Conservation (phyloP, 1,140 invertebrate genomes). For the Drosophila bifasciata region DNA sequence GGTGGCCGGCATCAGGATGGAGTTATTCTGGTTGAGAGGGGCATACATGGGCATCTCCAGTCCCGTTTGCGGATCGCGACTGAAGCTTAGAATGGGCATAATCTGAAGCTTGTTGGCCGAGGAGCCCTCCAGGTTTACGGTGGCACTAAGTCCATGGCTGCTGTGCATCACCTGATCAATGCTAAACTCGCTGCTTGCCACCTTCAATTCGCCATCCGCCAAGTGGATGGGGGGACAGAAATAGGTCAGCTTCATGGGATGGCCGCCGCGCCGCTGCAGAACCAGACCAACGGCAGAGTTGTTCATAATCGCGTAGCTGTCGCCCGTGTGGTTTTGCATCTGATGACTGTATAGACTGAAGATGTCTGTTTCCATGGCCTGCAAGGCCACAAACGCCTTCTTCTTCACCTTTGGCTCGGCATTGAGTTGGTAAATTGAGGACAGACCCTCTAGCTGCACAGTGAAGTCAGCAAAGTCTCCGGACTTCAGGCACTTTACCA, state of each 20-base stretch:
- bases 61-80: slow-evolving; percentile 89
- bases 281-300: slow-evolving; percentile 95
- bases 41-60: slow-evolving; percentile 91
- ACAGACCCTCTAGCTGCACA: slow-evolving; percentile 94
- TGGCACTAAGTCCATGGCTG: slow-evolving; percentile 90
- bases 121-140: slow-evolving; percentile 95
- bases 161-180: slow-evolving; percentile 69
- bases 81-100: slow-evolving; percentile 90
- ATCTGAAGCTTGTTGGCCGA: slow-evolving; percentile 94
- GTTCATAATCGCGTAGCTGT: slow-evolving; percentile 94
- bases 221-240: slow-evolving; percentile 87
- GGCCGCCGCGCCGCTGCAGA: slow-evolving; percentile 91
- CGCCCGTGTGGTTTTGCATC: slow-evolving; percentile 85
- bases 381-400: slow-evolving; percentile 95
- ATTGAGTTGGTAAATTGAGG: slow-evolving; percentile 96
- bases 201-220: slow-evolving; percentile 30
- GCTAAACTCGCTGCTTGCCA: slow-evolving; percentile 51
- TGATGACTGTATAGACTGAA: slow-evolving; percentile 89
- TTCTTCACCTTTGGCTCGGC: slow-evolving; percentile 97
- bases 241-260: slow-evolving; percentile 96
- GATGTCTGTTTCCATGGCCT: slow-evolving; percentile 96
- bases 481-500: slow-evolving; percentile 90
- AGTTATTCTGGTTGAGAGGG: slow-evolving; percentile 91
- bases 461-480: slow-evolving; percentile 97
- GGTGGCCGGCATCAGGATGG: slow-evolving; percentile 93